phyloP scores from a whole-genome alignment of 2,888 invertebrate species.

The Tetrapedia diversipes region DNA sequence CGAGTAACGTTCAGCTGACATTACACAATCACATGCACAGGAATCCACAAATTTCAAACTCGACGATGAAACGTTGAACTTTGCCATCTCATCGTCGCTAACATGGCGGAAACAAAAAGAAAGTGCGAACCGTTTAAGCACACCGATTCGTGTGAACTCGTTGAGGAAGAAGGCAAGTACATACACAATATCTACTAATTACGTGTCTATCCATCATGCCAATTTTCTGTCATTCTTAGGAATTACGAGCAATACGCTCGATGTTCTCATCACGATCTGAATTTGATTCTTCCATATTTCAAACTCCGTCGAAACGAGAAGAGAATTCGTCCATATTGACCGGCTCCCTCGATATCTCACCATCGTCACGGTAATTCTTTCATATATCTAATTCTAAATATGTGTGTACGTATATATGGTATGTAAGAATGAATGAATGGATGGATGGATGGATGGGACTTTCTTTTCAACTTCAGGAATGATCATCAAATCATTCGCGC shows the following conservation, averaged over 20 bases:
- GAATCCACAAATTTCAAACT: not conserved
- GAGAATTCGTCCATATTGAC: not conserved
- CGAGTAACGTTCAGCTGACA: not conserved
- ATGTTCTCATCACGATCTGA: constrained; percentile 11
- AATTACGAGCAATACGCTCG: constrained; percentile 15
- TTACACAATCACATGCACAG: not conserved
- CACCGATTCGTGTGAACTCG: not conserved
- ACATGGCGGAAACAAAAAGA: not conserved
- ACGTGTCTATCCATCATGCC: too few relatives aligned
- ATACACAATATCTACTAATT: too few relatives aligned
- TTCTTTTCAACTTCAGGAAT: too few relatives aligned
- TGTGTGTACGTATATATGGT: too few relatives aligned
- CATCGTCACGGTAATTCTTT: constrained; percentile 17
- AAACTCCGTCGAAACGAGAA: not conserved
- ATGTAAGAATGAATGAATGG: too few relatives aligned
- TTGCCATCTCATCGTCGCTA: not conserved
- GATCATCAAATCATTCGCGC: too few relatives aligned
- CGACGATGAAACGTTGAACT: not conserved
- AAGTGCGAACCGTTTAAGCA: constrained; percentile 4
- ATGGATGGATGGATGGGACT: not conserved
- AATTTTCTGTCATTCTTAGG: constrained; percentile 7
- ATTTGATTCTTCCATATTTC: not conserved
- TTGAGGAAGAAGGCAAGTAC: constrained; percentile 33
- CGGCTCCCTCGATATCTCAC: not conserved
- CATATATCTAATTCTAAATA: too few relatives aligned